These are phyloP conservation scores for Tholera decimalis DNA, from an alignment of 2,888 invertebrate species.

Conservation along the genomic window DNA sequence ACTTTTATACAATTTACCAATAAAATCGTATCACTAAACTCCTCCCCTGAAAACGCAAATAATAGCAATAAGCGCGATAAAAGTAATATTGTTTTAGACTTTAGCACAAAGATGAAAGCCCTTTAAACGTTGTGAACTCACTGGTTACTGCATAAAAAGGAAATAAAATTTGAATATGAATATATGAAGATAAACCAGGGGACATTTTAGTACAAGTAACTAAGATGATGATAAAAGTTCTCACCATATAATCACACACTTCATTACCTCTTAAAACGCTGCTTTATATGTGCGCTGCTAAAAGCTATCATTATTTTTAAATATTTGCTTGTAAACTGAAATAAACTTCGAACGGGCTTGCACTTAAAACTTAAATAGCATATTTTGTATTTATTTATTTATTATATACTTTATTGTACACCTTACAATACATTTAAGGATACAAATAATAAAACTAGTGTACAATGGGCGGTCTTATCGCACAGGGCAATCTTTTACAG, in stretches of 20 bases:
- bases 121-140: background rate
- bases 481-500: no score
- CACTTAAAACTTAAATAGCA: no score
- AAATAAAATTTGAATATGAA: conserved; percentile 13
- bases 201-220: conserved; percentile 8
- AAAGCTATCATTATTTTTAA: background rate
- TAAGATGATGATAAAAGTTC: conserved; percentile 1
- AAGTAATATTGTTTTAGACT: conserved; percentile 3
- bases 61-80: background rate
- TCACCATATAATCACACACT: background rate
- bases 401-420: no score
- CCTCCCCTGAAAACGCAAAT: background rate
- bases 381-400: no score
- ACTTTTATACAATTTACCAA: no score
- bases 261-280: background rate
- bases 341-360: no score
- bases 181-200: conserved; percentile 8
- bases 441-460: no score
- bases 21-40: background rate
- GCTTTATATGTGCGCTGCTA: background rate
- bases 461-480: no score
- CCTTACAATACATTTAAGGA: no score
- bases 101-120: background rate
- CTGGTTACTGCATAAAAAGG: background rate
- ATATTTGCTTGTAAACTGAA: background rate